Evolutionary conservation across 2,113 vertebrate species (phyloP), one percentile per base, ranked within the genome.

Genomic region (Eidolon helvum): DNA sequence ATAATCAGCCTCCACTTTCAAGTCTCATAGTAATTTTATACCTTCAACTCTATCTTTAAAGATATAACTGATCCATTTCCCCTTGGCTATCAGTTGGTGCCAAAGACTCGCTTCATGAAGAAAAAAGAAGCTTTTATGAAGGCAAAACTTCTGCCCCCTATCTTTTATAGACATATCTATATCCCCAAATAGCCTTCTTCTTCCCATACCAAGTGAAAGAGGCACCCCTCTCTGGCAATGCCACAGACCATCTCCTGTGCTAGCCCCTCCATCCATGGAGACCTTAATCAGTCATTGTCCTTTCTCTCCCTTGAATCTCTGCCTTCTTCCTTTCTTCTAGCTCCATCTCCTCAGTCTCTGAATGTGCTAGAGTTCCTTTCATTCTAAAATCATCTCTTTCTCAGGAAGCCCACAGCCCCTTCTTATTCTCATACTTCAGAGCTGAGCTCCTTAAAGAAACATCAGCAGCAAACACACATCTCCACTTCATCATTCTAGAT

Each of bases 91-190:
- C 72, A n/a, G 43, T 33, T 79, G 33, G 16, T 93, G 53, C 68
- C 86, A 86, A 85, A 75, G 40, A 53, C 65, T 65, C 84, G 71
- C 63, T 75, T 94, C 15, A 33, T 57, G 94, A 90, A 94, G 75
- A 97, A 95, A 94, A 91, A 0, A 77, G 30, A 90, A 80, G 77
- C 30, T 93, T 95, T 95, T 77, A 80, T 7, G 14, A 95, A 18
- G 15, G 57, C 66, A 95, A 93, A 59, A 82, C 43, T 77, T 71
- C 38, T 2, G 33, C 6, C 59, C 28, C 30, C 53, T 57, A 18
- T 38, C 55, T 68, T 63, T 79, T 69, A 28, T 30, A 79, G 38
- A 69, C 24, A 19, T 63, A 22, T 61, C 85, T 45, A n/a, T 65
- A 65, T 43, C 40, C 40, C 65, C 79, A 92, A 43, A 53, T 12